A percentile compares a stretch with the other conserved stretches of the same genome.
These are phyloP conservation scores for Phymastichus coffea DNA, from an alignment of 1,140 invertebrate species.

Conservation along the genomic window DNA sequence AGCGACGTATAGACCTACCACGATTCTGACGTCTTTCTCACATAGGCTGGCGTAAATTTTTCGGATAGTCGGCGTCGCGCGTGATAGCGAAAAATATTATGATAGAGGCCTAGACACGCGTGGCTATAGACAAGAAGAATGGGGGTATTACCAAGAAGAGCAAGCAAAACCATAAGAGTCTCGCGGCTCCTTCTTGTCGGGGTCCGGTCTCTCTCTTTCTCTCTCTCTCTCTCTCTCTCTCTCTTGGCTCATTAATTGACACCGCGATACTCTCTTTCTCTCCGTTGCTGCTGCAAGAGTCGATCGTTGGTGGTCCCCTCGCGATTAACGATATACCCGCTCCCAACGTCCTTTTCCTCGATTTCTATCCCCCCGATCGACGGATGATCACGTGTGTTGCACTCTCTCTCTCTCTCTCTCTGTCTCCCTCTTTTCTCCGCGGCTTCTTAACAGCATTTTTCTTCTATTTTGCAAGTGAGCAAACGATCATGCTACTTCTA, in stretches of 20 bases:
- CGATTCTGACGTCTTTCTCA: too few species aligned
- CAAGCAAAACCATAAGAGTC: neutral
- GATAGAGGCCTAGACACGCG: too few species aligned
- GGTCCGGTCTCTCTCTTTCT: neutral
- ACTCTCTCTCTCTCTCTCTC: neutral
- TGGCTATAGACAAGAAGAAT: too few species aligned
- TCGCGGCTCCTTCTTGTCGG: neutral
- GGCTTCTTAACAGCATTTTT: neutral
- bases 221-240: slow-evolving; percentile 5
- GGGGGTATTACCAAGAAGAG: too few species aligned
- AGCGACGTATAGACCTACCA: too few species aligned
- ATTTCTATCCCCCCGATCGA: slow-evolving; percentile 32
- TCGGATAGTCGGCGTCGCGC: neutral
- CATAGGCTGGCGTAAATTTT: slow-evolving; percentile 35
- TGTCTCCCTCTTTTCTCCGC: neutral
- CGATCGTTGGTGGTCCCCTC: slow-evolving; percentile 47
- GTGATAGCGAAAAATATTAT: too few species aligned
- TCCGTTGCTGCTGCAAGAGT: too few species aligned
- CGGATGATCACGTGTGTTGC: slow-evolving; percentile 23
- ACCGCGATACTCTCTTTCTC: slow-evolving; percentile 44
- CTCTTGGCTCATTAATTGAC: slow-evolving; percentile 49
- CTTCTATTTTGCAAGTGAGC: neutral
- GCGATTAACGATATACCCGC: slow-evolving; percentile 40
- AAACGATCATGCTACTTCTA: neutral
- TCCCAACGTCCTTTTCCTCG: slow-evolving; percentile 21